phyloP scores from a whole-genome alignment of 1,140 invertebrate species.

The Magallana ariakensis region DNA sequence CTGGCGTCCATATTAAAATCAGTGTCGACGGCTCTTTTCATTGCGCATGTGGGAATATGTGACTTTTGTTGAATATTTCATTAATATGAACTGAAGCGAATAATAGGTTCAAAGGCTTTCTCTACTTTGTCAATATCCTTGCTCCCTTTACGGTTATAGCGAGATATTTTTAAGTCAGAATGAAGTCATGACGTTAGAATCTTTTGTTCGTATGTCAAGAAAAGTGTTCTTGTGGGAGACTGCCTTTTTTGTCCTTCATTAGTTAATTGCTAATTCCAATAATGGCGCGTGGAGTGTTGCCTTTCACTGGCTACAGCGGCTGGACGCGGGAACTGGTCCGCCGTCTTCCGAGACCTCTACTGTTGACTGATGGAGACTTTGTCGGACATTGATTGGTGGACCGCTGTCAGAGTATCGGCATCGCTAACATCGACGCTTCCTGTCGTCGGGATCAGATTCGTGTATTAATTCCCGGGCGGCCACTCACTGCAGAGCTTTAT shows the following conservation, averaged over 20 bases:
- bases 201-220: not conserved
- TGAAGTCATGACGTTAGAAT: not conserved
- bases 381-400: conserved; percentile 16
- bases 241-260: not conserved
- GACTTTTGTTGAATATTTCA: conserved; percentile 25
- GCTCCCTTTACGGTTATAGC: not conserved
- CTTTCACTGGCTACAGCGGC: not conserved
- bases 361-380: not conserved
- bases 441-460: not conserved
- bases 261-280: not conserved
- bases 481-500: not conserved
- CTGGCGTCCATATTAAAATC: not conserved
- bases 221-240: no score
- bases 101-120: not conserved
- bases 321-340: not conserved
- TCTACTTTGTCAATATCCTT: not conserved
- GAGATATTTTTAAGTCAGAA: not conserved
- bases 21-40: not conserved
- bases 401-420: not conserved
- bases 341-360: not conserved
- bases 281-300: not conserved
- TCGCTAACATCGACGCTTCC: not conserved
- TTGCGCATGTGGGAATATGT: not conserved
- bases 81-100: not conserved
- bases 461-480: not conserved